A percentile compares a stretch with the other conserved stretches of the same genome.
Evolutionary conservation across 2,888 invertebrate genomes (phyloP).

Genomic region (Apodemia mormo): DNA sequence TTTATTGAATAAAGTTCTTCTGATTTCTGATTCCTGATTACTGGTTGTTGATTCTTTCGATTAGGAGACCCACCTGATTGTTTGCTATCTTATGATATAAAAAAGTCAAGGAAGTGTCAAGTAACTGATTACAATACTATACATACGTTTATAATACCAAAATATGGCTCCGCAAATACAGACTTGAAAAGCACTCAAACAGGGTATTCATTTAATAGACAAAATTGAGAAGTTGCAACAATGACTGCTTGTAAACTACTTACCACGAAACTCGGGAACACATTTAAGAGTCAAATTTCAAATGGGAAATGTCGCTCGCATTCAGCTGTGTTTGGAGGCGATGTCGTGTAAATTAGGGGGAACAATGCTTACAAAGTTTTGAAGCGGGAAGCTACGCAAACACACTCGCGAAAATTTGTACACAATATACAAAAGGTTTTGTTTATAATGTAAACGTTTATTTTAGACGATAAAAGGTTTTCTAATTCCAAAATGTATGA

Average conservation of each 20-base stretch:
- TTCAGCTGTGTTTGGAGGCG: constrained; percentile 36
- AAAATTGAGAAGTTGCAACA: constrained; percentile 6
- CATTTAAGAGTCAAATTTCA: constrained; percentile 36
- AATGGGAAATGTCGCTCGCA: constrained; percentile 37
- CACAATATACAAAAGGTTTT: constrained; percentile 38
- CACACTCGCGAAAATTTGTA: constrained; percentile 36
- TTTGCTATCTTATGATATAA: too few species aligned
- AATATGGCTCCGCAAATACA: too few species aligned
- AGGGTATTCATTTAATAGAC: constrained; percentile 4
- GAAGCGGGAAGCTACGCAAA: constrained; percentile 27
- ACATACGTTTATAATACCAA: too few species aligned
- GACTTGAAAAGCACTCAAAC: constrained; percentile 6
- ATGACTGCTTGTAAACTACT: constrained; percentile 7
- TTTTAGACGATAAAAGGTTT: constrained; percentile 2
- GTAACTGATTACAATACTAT: too few species aligned
- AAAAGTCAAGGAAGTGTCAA: too few species aligned
- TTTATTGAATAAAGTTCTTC: too few species aligned
- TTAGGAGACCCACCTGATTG: too few species aligned
- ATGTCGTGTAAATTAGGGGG: constrained; percentile 51
- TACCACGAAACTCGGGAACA: constrained; percentile 11
- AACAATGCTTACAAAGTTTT: constrained; percentile 45
- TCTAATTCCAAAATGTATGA: neutral
- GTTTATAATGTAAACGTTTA: constrained; percentile 1
- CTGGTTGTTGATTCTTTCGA: too few species aligned
- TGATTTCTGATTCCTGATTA: too few species aligned